Conservation (phyloP, 1,140 invertebrate genomes). For the Plutomurus gul region DNA sequence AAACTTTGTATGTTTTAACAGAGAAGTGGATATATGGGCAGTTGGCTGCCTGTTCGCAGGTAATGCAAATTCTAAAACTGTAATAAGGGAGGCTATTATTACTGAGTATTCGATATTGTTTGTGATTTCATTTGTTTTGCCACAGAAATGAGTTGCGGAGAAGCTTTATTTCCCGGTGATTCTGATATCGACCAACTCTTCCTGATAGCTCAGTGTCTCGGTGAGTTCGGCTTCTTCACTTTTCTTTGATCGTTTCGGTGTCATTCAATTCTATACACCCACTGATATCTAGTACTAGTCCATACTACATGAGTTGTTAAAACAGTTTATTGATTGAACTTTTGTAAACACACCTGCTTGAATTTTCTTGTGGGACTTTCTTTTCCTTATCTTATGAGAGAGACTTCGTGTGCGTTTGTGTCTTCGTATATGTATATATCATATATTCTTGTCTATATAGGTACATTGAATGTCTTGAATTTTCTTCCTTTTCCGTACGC, state of each 20-base stretch:
- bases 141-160: slow-evolving; percentile 80
- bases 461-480: no score
- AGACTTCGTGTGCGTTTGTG: no score
- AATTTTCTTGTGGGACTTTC: no score
- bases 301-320: background rate
- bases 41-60: slow-evolving; percentile 78
- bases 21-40: slow-evolving; percentile 88
- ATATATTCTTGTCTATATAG: no score
- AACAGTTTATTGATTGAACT: background rate
- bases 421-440: no score
- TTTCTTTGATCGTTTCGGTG: background rate
- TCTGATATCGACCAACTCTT: slow-evolving; percentile 91
- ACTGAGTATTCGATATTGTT: background rate
- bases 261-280: background rate
- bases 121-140: background rate
- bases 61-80: background rate
- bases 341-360: background rate
- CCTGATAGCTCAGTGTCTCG: slow-evolving; percentile 74
- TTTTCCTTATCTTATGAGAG: no score
- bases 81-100: background rate
- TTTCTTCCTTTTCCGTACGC: no score
- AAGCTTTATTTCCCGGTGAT: slow-evolving; percentile 83
- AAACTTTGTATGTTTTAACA: slow-evolving; percentile 55
- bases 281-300: background rate
- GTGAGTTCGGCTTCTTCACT: slow-evolving; percentile 58